These are phyloP conservation scores for Drosophila kambysellisi DNA, from an alignment of 2,888 invertebrate species.

Conservation along the genomic window DNA sequence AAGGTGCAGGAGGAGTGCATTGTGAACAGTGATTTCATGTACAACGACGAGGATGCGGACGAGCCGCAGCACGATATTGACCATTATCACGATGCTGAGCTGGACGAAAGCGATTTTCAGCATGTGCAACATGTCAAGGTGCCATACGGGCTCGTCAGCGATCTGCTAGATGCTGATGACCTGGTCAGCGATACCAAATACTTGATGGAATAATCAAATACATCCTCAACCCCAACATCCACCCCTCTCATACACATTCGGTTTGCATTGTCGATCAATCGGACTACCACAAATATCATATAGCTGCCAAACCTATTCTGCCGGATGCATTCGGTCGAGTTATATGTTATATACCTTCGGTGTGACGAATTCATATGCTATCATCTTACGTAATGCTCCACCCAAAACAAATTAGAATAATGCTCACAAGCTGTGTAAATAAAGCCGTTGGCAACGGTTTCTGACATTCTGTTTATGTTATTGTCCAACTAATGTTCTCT, in stretches of 20 bases:
- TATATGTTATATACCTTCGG: neutral
- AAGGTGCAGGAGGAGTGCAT: conserved; percentile 76
- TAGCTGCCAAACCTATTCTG: neutral
- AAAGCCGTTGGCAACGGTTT: conserved; percentile 50
- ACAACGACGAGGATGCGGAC: conserved; percentile 58
- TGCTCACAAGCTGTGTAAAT: conserved; percentile 57
- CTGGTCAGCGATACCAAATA: conserved; percentile 63
- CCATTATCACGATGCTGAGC: conserved; percentile 42
- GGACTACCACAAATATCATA: neutral
- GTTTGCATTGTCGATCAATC: neutral
- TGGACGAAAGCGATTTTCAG: conserved; percentile 59
- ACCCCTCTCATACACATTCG: conserved; percentile 3
- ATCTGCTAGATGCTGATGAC: conserved; percentile 56
- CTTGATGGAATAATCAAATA: conserved; percentile 47
- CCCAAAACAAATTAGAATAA: conserved; percentile 42
- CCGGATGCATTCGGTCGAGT: neutral
- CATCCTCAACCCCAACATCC: neutral
- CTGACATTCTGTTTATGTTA: conserved; percentile 20
- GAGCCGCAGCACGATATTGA: conserved; percentile 32
- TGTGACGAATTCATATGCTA: neutral
- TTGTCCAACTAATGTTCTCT: conserved; percentile 8
- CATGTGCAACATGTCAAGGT: conserved; percentile 48
- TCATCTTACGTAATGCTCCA: conserved; percentile 9
- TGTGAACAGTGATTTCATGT: conserved; percentile 75
- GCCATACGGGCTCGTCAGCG: conserved; percentile 51